phyloP scores from a whole-genome alignment of 2,888 invertebrate species.

The Acrocyrtus sp. region DNA sequence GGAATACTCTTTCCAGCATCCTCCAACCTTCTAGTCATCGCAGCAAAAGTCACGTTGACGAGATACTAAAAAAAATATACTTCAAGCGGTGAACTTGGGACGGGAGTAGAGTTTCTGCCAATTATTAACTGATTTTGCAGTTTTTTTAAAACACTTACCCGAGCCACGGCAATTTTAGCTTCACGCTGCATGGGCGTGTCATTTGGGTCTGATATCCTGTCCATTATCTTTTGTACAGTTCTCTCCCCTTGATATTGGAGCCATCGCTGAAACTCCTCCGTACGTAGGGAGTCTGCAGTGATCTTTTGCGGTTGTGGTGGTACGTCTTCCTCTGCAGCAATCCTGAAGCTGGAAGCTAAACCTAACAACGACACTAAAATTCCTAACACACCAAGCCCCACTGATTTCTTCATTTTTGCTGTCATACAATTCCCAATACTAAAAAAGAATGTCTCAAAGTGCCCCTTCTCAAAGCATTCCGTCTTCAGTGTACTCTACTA shows the following conservation, averaged over 20 bases:
- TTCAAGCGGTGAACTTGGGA: too few relatives aligned
- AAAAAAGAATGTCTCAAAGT: too few relatives aligned
- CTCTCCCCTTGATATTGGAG: slow-evolving; percentile 8
- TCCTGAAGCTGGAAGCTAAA: too few relatives aligned
- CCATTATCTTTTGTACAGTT: slow-evolving; percentile 26
- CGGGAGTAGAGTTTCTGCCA: not conserved
- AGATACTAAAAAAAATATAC: slow-evolving; percentile 28
- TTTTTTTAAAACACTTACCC: slow-evolving; percentile 7
- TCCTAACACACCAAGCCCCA: not conserved
- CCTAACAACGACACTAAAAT: too few relatives aligned
- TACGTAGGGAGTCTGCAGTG: slow-evolving; percentile 1
- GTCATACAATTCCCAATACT: too few relatives aligned
- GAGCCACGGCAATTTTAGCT: slow-evolving; percentile 38
- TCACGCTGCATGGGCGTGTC: slow-evolving; percentile 22
- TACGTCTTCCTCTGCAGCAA: not conserved
- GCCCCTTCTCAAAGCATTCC: too few relatives aligned
- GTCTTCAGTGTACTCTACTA: too few relatives aligned
- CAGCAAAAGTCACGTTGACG: slow-evolving; percentile 34
- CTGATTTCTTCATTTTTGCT: too few relatives aligned
- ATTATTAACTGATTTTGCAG: not conserved
- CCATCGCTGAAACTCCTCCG: slow-evolving; percentile 27
- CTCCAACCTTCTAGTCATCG: slow-evolving; percentile 16
- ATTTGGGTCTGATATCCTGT: slow-evolving; percentile 23
- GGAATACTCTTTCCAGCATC: slow-evolving; percentile 3
- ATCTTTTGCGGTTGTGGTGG: not conserved